These are phyloP conservation scores for Lacanobia wlatinum DNA, from an alignment of 2,888 invertebrate genomes.

Conservation along the genomic window DNA sequence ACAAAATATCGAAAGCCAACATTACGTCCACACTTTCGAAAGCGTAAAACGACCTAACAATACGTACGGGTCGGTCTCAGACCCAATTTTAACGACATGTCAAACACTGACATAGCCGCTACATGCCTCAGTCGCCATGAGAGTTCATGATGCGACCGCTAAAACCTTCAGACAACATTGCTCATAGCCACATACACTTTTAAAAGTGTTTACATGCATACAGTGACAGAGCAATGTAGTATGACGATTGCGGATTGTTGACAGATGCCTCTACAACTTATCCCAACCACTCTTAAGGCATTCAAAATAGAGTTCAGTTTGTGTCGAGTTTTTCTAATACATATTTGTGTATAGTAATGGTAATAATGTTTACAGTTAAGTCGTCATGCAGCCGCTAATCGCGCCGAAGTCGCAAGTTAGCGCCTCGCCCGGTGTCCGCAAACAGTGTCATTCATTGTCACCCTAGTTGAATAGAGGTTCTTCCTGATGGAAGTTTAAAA, in stretches of 20 bases:
- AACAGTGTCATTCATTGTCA: slow-evolving; percentile 88
- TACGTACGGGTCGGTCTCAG: slow-evolving; percentile 73
- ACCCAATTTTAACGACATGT: slow-evolving; percentile 83
- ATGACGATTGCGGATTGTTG: slow-evolving; percentile 82
- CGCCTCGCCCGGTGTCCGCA: slow-evolving; percentile 90
- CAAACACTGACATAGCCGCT: slow-evolving; percentile 72
- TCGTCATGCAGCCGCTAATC: slow-evolving; percentile 88
- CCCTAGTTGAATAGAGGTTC: slow-evolving; percentile 81
- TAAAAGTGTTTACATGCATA: slow-evolving; percentile 88
- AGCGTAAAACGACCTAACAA: slow-evolving; percentile 79
- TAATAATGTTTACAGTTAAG: slow-evolving; percentile 90
- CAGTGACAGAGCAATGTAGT: slow-evolving; percentile 86
- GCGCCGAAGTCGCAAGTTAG: slow-evolving; percentile 88
- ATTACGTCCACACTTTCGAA: slow-evolving; percentile 78
- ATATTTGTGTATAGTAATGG: slow-evolving; percentile 77
- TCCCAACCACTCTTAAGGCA: slow-evolving; percentile 55
- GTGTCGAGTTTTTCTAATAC: slow-evolving; percentile 38
- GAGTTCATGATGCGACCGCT: slow-evolving; percentile 87
- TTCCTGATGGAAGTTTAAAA: slow-evolving; percentile 71
- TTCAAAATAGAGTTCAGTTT: slow-evolving; percentile 66
- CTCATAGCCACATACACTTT: slow-evolving; percentile 88
- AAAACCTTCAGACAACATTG: slow-evolving; percentile 88
- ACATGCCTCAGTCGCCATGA: slow-evolving; percentile 76
- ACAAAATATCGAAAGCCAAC: slow-evolving; percentile 65
- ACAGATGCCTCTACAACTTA: slow-evolving; percentile 70